Evolutionary conservation across 1,140 invertebrate species (phyloP).

Genomic region (Ips nitidus): DNA sequence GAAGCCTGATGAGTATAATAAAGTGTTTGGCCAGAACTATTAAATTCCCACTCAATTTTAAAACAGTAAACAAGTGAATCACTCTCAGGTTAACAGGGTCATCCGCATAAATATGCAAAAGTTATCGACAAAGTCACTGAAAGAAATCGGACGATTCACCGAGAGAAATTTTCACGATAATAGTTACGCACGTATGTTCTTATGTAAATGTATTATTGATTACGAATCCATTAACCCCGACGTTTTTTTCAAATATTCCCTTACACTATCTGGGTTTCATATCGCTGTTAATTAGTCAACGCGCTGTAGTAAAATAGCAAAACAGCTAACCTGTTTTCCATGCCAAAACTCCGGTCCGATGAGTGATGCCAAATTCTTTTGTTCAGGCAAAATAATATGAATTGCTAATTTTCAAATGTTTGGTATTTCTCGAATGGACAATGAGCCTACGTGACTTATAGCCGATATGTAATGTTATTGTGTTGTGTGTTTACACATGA

Average conservation of each 20-base stretch:
- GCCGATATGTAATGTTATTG: too few species aligned
- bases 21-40: background rate
- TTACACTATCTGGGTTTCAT: too few species aligned
- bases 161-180: background rate
- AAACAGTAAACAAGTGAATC: slow-evolving; percentile 3
- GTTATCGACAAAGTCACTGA: background rate
- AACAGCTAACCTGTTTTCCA: background rate
- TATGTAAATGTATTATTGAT: too few species aligned
- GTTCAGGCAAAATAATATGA: slow-evolving; percentile 2
- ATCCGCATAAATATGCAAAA: background rate
- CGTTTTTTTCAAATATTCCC: too few species aligned
- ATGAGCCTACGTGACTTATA: too few species aligned
- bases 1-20: too few species aligned
- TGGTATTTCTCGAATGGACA: too few species aligned
- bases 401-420: background rate
- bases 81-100: background rate
- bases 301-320: too few species aligned
- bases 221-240: too few species aligned
- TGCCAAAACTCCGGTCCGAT: background rate
- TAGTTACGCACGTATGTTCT: too few species aligned
- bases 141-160: background rate
- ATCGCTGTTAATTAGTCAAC: too few species aligned
- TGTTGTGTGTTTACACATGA: too few species aligned
- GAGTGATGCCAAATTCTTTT: slow-evolving; percentile 3
- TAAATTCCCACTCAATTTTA: background rate